Conservation (phyloP, 1,140 invertebrate genomes). For the Listronotus oregonensis region DNA sequence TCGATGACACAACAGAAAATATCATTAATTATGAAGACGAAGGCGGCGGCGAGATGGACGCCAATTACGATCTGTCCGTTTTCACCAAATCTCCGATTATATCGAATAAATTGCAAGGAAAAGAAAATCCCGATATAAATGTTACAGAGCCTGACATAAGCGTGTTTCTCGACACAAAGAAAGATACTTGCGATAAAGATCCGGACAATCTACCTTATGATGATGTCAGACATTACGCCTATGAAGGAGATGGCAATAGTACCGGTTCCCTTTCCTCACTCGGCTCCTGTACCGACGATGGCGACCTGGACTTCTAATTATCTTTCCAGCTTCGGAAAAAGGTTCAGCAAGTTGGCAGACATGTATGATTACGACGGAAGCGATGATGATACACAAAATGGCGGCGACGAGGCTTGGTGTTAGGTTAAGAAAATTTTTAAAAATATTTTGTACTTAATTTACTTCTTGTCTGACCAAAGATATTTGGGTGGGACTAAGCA, state of each 20-base stretch:
- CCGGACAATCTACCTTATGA: constrained; percentile 89
- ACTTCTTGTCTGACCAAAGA: constrained; percentile 49
- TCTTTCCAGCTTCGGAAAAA: constrained; percentile 92
- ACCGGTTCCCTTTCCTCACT: constrained; percentile 90
- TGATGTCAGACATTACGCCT: constrained; percentile 94
- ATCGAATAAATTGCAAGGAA: constrained; percentile 54
- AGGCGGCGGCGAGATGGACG: constrained; percentile 93
- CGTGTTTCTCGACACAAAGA: constrained; percentile 87
- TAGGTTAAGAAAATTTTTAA: constrained; percentile 52
- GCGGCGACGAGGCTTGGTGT: constrained; percentile 79
- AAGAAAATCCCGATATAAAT: constrained; percentile 45
- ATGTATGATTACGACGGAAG: constrained; percentile 94
- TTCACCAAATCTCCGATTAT: constrained; percentile 59
- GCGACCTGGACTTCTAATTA: constrained; percentile 97
- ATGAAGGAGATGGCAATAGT: constrained; percentile 94
- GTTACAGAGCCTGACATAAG: constrained; percentile 78
- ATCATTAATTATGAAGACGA: constrained; percentile 98
- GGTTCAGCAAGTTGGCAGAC: constrained; percentile 94
- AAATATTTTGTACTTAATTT: constrained; percentile 45
- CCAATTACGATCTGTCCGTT: constrained; percentile 92
- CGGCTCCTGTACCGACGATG: constrained; percentile 90
- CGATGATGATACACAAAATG: constrained; percentile 72
- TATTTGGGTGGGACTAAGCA: constrained; percentile 38
- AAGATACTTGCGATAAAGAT: constrained; percentile 88
- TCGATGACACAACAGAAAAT: constrained; percentile 95